Conservation (phyloP, 2,113 vertebrate genomes). For the Lonchura striata region DNA sequence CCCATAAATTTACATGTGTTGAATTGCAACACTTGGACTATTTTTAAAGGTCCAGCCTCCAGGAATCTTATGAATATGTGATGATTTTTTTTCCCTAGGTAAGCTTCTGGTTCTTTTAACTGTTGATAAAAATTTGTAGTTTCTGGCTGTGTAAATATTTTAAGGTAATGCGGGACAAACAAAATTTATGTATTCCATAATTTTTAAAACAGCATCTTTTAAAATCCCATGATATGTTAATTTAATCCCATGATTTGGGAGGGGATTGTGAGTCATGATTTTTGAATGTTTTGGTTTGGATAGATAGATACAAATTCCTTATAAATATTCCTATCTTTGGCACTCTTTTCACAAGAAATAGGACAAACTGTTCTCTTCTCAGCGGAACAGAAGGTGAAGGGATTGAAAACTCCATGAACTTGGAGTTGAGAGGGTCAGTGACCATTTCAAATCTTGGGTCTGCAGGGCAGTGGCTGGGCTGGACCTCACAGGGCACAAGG, state of each 20-base stretch:
- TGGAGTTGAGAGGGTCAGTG: neutral
- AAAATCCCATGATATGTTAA: constrained; percentile 43
- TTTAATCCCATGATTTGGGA: constrained; percentile 53
- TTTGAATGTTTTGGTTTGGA: constrained; percentile 54
- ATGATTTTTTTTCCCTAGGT: constrained; percentile 6
- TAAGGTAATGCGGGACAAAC: neutral
- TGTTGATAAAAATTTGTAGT: neutral
- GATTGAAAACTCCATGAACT: neutral
- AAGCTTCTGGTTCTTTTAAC: constrained; percentile 12
- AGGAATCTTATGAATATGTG: constrained; percentile 50
- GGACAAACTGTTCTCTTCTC: neutral
- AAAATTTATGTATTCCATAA: neutral
- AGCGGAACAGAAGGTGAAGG: neutral
- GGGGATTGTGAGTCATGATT: constrained; percentile 35
- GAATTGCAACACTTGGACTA: constrained; percentile 53
- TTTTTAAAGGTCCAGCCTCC: constrained; percentile 46
- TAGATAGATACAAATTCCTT: constrained; percentile 2
- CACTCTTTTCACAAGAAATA: neutral
- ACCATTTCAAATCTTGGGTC: neutral
- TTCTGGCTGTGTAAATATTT: neutral
- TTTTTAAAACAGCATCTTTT: neutral
- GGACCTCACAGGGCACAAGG: neutral
- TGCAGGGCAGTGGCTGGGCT: accelerated
- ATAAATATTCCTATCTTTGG: constrained; percentile 23
- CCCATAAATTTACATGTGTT: constrained; percentile 62